Base-by-base conservation (phyloP, 2,888 invertebrate species). In the Mythimna lalbum region DNA sequence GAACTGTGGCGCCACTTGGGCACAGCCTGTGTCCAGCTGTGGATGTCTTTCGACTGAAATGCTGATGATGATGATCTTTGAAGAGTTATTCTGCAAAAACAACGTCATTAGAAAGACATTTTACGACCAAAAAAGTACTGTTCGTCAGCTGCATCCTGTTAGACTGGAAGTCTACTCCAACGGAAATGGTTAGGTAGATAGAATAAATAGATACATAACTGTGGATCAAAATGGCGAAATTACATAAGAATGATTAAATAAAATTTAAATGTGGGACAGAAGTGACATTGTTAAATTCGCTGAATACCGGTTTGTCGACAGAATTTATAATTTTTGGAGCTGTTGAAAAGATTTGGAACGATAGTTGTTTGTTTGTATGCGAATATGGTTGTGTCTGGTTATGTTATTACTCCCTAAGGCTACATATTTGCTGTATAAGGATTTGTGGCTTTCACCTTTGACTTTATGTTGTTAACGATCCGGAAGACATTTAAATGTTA, bases 181-280 rank as follows among this genome's bases (percentile, higher is more conserved):
- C n/a, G n/a, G n/a, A 10, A n/a, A n/a, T 2, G 9, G 9, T 1
- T 43, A 17, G 17, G 43, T 19, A 43, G 43, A 43, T 1, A 5
- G 43, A 43, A 17, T 43, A 17, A 17, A 43, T 17, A 43, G 43
- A 43, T 53, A 73, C 63, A 78, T 80, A 76, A 69, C 63, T 64
- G 66, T 63, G 17, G 49, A 75, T 72, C 73, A 72, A 86, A 77
- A 72, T 78, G 78, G 83, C 47, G 43, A 64, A 27, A 70, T 90
- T 90, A 87, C 81, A 73, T 87, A 89, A 90, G 73, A 69, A 55
- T 19, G 21, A 61, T 76, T 79, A 77, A 84, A 85, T 85, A 84
- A 81, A 43, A 43, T 82, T 81, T 69, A 78, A 80, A 87, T 80
- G 78, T 83, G 69, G 84, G 79, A 75, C 87, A 57, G 36, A 52